phyloP scores from a whole-genome alignment of 92 coral and sea anemone species.

The Meandrina meandrites region DNA sequence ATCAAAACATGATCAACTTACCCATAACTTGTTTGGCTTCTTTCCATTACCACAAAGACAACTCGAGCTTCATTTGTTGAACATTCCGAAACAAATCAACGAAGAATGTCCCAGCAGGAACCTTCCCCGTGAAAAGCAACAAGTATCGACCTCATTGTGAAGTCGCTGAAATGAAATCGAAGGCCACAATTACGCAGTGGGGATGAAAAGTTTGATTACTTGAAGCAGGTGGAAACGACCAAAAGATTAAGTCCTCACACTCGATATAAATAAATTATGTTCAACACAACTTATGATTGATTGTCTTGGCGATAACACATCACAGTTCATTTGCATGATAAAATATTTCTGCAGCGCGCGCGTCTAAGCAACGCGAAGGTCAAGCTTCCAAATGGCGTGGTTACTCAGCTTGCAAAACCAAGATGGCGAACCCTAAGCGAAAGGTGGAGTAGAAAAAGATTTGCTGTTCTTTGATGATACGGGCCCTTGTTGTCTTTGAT shows the following conservation, averaged over 20 bases:
- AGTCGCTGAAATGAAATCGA: not conserved
- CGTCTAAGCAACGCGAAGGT: slow-evolving; percentile 36
- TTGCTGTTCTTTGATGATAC: not conserved
- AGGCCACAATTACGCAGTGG: not conserved
- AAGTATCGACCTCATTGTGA: not conserved
- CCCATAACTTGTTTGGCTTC: slow-evolving; percentile 24
- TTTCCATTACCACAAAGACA: slow-evolving; percentile 23
- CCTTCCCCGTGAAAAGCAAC: not conserved
- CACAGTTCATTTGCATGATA: slow-evolving; percentile 23
- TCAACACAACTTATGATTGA: slow-evolving; percentile 7
- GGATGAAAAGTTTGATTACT: not conserved
- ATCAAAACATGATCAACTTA: slow-evolving; percentile 11
- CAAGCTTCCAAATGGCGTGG: slow-evolving; percentile 17
- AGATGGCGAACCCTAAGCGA: slow-evolving; percentile 77
- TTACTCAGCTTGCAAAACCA: slow-evolving; percentile 30
- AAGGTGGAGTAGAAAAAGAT: slow-evolving; percentile 52
- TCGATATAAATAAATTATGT: slow-evolving; percentile 26
- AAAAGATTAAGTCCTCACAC: not conserved
- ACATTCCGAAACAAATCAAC: slow-evolving; percentile 29
- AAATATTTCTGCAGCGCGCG: not conserved
- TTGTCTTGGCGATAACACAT: slow-evolving; percentile 5
- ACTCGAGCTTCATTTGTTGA: not conserved
- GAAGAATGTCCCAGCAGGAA: not conserved
- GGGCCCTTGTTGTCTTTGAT: not conserved
- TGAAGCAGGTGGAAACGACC: not conserved